These are phyloP conservation scores for Mesorhabditis spiculigera DNA, from an alignment of 2,888 invertebrate species.

Conservation along the genomic window DNA sequence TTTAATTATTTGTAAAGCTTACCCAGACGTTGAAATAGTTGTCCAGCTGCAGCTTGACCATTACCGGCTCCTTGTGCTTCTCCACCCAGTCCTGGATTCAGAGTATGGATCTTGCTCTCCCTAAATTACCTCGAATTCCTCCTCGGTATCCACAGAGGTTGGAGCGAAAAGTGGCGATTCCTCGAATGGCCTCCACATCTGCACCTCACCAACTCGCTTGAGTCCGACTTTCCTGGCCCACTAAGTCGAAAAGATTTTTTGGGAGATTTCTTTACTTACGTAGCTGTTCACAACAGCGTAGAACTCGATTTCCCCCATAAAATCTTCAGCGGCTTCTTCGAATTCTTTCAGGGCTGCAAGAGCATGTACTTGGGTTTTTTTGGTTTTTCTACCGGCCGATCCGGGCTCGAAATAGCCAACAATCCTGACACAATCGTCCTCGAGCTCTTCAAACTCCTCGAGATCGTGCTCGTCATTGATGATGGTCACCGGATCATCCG, in stretches of 20 bases:
- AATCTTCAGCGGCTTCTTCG: constrained; percentile 59
- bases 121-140: neutral
- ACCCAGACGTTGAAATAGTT: constrained; percentile 59
- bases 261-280: constrained; percentile 18
- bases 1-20: constrained; percentile 6
- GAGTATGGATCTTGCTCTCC: constrained; percentile 9
- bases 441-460: constrained; percentile 57
- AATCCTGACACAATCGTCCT: constrained; percentile 54
- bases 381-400: constrained; percentile 39
- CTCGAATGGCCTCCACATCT: constrained; percentile 58
- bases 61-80: constrained; percentile 57
- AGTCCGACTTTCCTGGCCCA: constrained; percentile 58
- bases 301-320: constrained; percentile 59
- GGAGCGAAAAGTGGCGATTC: constrained; percentile 57
- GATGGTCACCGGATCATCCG: constrained; percentile 58
- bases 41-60: constrained; percentile 56
- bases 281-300: constrained; percentile 57
- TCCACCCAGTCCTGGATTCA: constrained; percentile 59
- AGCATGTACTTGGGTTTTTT: neutral
- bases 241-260: constrained; percentile 23
- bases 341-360: constrained; percentile 56
- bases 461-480: constrained; percentile 58
- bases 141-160: constrained; percentile 33
- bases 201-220: constrained; percentile 55
- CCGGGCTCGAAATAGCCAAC: constrained; percentile 59